These are phyloP conservation scores for Belonocnema kinseyi DNA, from an alignment of 1,140 invertebrate genomes.

Conservation along the genomic window DNA sequence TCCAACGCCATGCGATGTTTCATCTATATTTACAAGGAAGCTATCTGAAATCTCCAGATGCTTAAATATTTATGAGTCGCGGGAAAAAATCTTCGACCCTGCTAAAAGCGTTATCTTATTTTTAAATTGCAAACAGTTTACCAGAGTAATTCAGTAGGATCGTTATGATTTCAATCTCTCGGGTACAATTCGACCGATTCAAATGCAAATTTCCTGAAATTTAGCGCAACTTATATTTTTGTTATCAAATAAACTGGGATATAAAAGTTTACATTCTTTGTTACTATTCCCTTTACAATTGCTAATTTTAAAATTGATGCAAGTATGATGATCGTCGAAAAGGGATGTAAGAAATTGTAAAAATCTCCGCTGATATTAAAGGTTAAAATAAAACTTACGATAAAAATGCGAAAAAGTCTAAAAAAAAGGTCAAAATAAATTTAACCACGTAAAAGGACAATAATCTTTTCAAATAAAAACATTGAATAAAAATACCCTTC, in stretches of 20 bases:
- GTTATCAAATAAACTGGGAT: neutral
- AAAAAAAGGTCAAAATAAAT: no score
- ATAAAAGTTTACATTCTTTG: neutral
- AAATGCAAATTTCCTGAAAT: neutral
- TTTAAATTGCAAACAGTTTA: conserved; percentile 2
- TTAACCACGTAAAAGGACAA: no score
- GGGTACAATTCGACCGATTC: neutral
- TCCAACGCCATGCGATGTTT: neutral
- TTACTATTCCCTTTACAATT: neutral
- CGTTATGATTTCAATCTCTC: conserved; percentile 4
- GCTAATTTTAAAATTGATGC: no score
- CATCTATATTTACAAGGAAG: neutral
- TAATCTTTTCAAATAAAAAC: no score
- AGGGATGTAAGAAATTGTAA: no score
- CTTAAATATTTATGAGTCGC: conserved; percentile 17
- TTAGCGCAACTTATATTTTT: neutral
- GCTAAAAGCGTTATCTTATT: neutral
- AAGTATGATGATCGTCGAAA: no score
- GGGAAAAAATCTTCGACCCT: neutral
- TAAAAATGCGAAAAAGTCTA: no score
- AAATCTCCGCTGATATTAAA: no score
- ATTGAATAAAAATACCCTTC: no score
- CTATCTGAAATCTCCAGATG: neutral
- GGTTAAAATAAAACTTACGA: no score
- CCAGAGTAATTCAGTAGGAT: no score